phyloP scores from a whole-genome alignment of 2,797 vertebrate species.

The Sebastes iracundus region DNA sequence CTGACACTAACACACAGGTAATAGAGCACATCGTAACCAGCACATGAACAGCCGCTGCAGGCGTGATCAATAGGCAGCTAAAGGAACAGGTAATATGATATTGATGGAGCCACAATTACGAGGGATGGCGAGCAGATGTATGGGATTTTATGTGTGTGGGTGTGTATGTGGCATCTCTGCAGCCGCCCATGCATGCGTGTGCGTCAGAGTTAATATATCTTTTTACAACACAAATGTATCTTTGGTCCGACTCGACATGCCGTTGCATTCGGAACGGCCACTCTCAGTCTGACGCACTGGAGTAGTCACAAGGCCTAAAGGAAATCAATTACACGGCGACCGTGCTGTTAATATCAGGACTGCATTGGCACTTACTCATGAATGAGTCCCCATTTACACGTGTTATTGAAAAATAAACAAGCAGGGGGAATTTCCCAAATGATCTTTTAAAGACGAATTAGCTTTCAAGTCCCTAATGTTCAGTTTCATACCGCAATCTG shows the following conservation, averaged over 20 bases:
- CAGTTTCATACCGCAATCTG: background rate
- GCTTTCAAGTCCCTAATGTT: background rate
- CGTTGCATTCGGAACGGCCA: slow-evolving; percentile 51
- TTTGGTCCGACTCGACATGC: slow-evolving; percentile 49
- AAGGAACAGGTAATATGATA: slow-evolving; percentile 84
- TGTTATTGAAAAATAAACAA: slow-evolving; percentile 45
- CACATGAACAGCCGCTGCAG: slow-evolving; percentile 63
- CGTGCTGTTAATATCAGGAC: slow-evolving; percentile 45
- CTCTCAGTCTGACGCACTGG: slow-evolving; percentile 20
- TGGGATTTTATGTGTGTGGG: slow-evolving; percentile 44
- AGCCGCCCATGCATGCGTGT: slow-evolving; percentile 27
- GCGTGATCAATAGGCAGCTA: slow-evolving; percentile 81
- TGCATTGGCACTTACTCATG: slow-evolving; percentile 25
- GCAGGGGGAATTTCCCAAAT: slow-evolving; percentile 5
- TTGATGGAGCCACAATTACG: slow-evolving; percentile 74
- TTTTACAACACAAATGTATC: slow-evolving; percentile 76
- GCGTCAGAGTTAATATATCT: slow-evolving; percentile 59
- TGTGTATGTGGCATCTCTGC: background rate
- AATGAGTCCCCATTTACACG: slow-evolving; percentile 29
- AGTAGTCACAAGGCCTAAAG: slow-evolving; percentile 32
- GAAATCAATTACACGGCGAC: slow-evolving; percentile 71
- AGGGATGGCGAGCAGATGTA: slow-evolving; percentile 51
- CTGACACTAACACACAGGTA: slow-evolving; percentile 71
- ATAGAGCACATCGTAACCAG: slow-evolving; percentile 77
- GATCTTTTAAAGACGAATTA: slow-evolving; percentile 1